Evolutionary conservation across 2,113 vertebrate genomes (phyloP).

Genomic region (Neofelis nebulosa): DNA sequence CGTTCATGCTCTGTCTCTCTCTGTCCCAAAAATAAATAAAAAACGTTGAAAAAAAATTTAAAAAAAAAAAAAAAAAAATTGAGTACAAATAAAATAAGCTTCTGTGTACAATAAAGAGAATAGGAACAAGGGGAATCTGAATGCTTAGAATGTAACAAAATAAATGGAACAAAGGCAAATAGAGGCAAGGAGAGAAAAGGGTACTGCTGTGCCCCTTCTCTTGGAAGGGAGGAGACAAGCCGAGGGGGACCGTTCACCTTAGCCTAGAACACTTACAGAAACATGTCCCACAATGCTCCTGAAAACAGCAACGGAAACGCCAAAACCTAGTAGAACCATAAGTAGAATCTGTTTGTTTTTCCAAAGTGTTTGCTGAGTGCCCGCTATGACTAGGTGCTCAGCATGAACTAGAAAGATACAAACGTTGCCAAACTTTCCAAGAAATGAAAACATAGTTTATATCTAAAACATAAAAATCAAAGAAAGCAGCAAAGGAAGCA

Average conservation of each 20-base stretch:
- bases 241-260: not conserved
- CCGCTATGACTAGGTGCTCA: not conserved
- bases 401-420: not conserved
- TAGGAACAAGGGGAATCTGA: not conserved
- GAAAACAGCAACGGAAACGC: not conserved
- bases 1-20: too few relatives aligned
- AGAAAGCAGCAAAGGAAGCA: not conserved
- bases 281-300: not conserved
- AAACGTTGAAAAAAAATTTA: too few relatives aligned
- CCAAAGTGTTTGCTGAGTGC: not conserved
- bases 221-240: not conserved
- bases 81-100: not conserved
- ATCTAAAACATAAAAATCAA: not conserved
- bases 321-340: not conserved
- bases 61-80: too few relatives aligned
- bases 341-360: not conserved
- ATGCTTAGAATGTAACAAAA: not conserved
- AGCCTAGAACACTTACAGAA: not conserved
- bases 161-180: not conserved
- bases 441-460: not conserved
- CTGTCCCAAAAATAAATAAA: too few relatives aligned
- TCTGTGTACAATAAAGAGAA: not conserved
- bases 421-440: not conserved
- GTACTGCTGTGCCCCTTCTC: not conserved
- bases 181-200: not conserved